Evolutionary conservation across 2,888 invertebrate species (phyloP), one percentile per base, ranked within the genome.

Genomic region (Therioaphis trifolii): DNA sequence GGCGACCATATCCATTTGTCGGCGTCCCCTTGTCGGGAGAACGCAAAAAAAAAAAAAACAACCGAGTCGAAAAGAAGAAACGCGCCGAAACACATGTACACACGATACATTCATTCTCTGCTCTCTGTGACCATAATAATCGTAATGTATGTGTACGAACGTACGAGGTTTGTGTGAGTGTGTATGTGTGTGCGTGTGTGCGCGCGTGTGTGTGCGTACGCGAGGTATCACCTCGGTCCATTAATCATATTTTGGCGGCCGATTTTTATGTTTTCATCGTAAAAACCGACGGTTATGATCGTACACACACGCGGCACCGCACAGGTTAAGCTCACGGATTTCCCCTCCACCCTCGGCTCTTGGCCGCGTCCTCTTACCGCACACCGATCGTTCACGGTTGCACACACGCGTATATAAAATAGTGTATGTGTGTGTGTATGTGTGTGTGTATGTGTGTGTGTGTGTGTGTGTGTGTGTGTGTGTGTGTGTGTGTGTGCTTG

Each of bases 231-330:
- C n/a, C 68, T 29, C 82, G 58, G 63, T 74, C 52, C 82, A 82
- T 82, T 82, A 82, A 82, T 82, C 82, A 82, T 72, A 72, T 80
- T 82, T 82, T 18, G 72, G 61, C 63, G 82, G 63, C 46, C 82
- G 72, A 72, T 72, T 72, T 72, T 82, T 82, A 72, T 74, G 82
- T 82, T 82, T 82, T 72, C 71, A 63, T 82, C 82, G 72, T 63
- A 72, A 82, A 82, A 82, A 72, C 72, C 63, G 72, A 72, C 82
- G 82, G 61, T 72, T 74, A 82, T n/a, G 69, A 80, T 55, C 66
- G 27, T 52, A 68, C 52, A 49, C 49, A 18, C 43, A 27, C 63
- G 4, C 43, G 24, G 4, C 29, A 29, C 43, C 24, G 27, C 63
- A 12, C 79, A 46, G 71, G 71, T 78, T 46, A 46, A 63, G 76